A percentile compares a stretch with the other conserved stretches of the same genome.
phyloP scores from a whole-genome alignment of 2,797 vertebrate species.

The Periophthalmus magnuspinnatus region DNA sequence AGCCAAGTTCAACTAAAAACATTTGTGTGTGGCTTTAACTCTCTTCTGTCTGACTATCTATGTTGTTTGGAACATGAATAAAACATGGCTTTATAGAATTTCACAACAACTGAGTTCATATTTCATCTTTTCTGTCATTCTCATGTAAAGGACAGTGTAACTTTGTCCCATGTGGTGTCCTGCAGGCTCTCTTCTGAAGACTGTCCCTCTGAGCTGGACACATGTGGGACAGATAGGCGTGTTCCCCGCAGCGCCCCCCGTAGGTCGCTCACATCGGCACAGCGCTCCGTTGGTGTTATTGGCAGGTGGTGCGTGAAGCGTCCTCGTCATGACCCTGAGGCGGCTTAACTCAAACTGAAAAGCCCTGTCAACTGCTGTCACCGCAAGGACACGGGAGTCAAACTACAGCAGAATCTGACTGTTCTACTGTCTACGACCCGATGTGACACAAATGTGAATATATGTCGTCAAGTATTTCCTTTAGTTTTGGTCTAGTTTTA shows the following conservation, averaged over 20 bases:
- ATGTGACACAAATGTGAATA: neutral
- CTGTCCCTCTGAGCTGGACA: slow-evolving; percentile 62
- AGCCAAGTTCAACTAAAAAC: too few species aligned
- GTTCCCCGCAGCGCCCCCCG: slow-evolving; percentile 59
- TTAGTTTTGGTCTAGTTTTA: neutral
- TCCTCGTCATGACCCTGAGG: slow-evolving; percentile 61
- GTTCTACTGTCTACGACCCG: neutral
- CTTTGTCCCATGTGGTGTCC: slow-evolving; percentile 30
- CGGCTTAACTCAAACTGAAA: slow-evolving; percentile 57
- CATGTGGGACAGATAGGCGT: slow-evolving; percentile 66
- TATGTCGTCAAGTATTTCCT: neutral
- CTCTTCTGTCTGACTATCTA: too few species aligned
- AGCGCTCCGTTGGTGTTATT: slow-evolving; percentile 70
- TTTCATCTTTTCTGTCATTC: neutral
- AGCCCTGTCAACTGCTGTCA: slow-evolving; percentile 45
- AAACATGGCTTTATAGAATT: neutral
- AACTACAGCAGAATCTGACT: neutral
- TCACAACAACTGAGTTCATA: neutral
- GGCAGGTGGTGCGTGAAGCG: slow-evolving; percentile 73
- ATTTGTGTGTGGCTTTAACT: too few species aligned
- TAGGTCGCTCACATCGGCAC: slow-evolving; percentile 50
- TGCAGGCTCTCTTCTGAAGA: slow-evolving; percentile 41
- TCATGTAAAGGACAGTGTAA: slow-evolving; percentile 3
- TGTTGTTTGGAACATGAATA: neutral
- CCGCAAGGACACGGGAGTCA: slow-evolving; percentile 11